Evolutionary conservation across 2,113 vertebrate species (phyloP), one percentile per base, ranked within the genome.

Genomic region (Cynocephalus volans): DNA sequence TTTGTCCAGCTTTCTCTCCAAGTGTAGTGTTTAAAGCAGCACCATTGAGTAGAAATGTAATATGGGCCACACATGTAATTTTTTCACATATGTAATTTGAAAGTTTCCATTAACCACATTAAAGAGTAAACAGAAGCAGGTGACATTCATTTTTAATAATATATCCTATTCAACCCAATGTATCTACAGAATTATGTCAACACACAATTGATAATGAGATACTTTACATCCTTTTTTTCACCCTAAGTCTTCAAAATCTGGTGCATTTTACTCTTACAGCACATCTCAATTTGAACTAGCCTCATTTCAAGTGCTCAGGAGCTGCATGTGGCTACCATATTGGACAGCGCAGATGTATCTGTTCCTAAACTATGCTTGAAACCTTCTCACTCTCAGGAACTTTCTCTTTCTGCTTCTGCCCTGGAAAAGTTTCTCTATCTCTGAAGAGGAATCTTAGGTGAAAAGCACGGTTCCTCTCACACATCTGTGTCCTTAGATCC

Each of bases 361-460:
- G 26, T 31, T 52, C 36, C 77, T 60, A 13, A 52, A 3, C 19
- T 21, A 0, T 15, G 13, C 9, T 5, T 41, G 8, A 0, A 6
- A 14, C 60, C 60, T 45, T 70, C 15, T 33, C 4, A 1, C 45
- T 33, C 60, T 54, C 75, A 48, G 26, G 26, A 64, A 33, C 52
- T 50, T 56, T 1, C 19, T 87, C 69, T 33, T 70, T 69, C 69
- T 82, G 45, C 50, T 81, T 36, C 70, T 45, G 48, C 50, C 86
- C 50, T 91, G 13, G 83, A 33, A 56, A 87, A 84, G 56, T 36
- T 58, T 24, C 18, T 52, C 90, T 73, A 56, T 54, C 23, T 65
- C 31, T 80, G 62, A 41, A 69, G 60, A 45, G 24, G 52, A 11
- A 50, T 9, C 52, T 72, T 33, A 60, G 41, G 13, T 17, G 73